Base-by-base conservation (phyloP, 2,797 vertebrate genomes). In the Myripristis murdjan region DNA sequence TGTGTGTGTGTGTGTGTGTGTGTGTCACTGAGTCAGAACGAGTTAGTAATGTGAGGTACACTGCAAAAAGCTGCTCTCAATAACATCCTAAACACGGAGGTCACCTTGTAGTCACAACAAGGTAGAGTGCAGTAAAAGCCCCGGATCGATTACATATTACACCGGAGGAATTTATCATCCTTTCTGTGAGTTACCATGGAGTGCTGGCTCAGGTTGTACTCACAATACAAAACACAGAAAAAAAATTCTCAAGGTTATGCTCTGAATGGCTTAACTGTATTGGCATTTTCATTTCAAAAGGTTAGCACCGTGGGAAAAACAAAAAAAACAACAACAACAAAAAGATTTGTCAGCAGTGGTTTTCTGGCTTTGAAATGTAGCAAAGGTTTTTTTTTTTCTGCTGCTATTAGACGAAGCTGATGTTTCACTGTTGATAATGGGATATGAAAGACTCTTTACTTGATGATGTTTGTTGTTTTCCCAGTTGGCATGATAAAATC, bases 51-150 rank as follows among this genome's bases (percentile, higher is more conserved):
- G 64, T 51, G 78, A 58, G 61, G 64, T 60, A 57, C 35, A 47
- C 59, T 5, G 62, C 59, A 66, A 41, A 75, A 43, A 48, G 57
- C 61, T 69, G 55, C 43, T 39, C 44, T 77, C 75, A 64, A 49
- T 85, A 68, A 65, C 83, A 75, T 63, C 62, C 24, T 52, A 39
- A 69, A 85, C 74, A 74, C 39, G 69, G 82, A 81, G 83, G 89
- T 91, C 88, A 90, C 83, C 83, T 85, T 86, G 88, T 81, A 56
- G 73, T 70, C 71, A 55, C 62, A 77, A 37, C 59, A 54, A 72
- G 64, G 55, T 70, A 70, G 59, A 68, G 22, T 70, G 76, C 64
- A 59, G 58, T 66, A 60, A 39, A 47, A 63, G n/a, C 54, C 48
- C 49, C 2, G 1, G 43, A 80, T 88, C 80, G 57, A 86, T 86